These are phyloP conservation scores for Cabera pusaria DNA, from an alignment of 2,888 invertebrate species.

Conservation along the genomic window DNA sequence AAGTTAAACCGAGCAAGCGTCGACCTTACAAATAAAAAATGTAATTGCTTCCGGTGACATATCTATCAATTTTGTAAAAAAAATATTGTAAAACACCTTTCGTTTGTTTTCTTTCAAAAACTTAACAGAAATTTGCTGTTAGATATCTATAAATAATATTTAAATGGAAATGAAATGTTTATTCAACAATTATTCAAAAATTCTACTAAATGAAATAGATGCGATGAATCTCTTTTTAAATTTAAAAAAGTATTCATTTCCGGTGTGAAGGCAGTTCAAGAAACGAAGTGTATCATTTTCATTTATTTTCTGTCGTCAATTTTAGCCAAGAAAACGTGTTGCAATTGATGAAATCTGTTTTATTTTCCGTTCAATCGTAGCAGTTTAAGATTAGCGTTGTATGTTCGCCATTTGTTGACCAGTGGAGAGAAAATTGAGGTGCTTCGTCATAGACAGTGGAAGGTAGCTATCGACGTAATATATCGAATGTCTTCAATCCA, in stretches of 20 bases:
- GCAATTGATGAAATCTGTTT: constrained; percentile 64
- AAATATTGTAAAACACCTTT: constrained; percentile 37
- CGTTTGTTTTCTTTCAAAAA: constrained; percentile 37
- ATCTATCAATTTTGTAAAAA: constrained; percentile 11
- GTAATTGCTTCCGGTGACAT: constrained; percentile 47
- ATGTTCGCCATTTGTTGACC: constrained; percentile 50
- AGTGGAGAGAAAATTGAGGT: constrained; percentile 54
- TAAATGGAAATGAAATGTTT: constrained; percentile 67
- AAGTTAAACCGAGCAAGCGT: no score
- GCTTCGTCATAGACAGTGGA: constrained; percentile 74
- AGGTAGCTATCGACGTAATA: constrained; percentile 70
- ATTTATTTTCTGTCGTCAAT: constrained; percentile 81
- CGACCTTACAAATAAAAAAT: constrained; percentile 39
- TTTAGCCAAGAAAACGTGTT: constrained; percentile 69
- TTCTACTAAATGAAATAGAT: constrained; percentile 47
- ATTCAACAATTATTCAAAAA: constrained; percentile 44
- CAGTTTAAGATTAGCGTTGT: constrained; percentile 50
- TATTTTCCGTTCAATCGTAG: constrained; percentile 65
- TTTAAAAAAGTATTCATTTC: constrained; percentile 71
- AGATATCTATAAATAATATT: constrained; percentile 37
- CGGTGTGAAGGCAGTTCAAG: constrained; percentile 78
- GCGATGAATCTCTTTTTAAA: constrained; percentile 47
- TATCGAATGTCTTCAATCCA: constrained; percentile 70
- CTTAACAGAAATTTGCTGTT: constrained; percentile 47
- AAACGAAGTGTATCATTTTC: constrained; percentile 78